Evolutionary conservation across 2,113 vertebrate species (phyloP).

Genomic region (Osmerus eperlanus): DNA sequence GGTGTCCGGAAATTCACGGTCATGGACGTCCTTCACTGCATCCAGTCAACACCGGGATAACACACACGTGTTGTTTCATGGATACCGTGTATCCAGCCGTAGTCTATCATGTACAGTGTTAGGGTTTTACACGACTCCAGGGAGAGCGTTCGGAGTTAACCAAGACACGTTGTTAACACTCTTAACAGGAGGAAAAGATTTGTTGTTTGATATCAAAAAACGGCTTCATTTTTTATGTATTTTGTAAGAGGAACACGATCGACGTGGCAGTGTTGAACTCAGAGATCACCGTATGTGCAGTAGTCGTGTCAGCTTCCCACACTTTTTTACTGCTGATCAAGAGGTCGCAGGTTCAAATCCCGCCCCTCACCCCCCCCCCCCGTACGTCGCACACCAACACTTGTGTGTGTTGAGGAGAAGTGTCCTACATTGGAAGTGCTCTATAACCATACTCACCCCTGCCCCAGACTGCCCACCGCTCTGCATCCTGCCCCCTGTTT

Average conservation of each 20-base stretch:
- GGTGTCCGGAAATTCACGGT: background rate
- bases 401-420: no score
- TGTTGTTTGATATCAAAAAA: conserved; percentile 88
- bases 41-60: conserved; percentile 44
- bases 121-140: conserved; percentile 84
- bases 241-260: conserved; percentile 88
- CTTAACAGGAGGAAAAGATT: conserved; percentile 39
- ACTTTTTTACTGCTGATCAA: no score
- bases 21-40: conserved; percentile 12
- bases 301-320: no score
- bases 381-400: no score
- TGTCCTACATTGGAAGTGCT: conserved; percentile 11
- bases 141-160: conserved; percentile 69
- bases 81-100: conserved; percentile 94
- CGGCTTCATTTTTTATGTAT: conserved; percentile 91
- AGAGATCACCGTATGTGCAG: conserved; percentile 3
- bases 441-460: background rate
- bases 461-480: background rate
- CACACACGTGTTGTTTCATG: conserved; percentile 79
- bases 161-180: conserved; percentile 60
- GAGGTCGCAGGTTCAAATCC: no score
- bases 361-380: no score
- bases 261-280: conserved; percentile 44
- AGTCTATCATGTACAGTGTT: conserved; percentile 78
- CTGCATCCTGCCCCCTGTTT: conserved; percentile 5